These are phyloP conservation scores for Coluber constrictor DNA, from an alignment of 2,797 vertebrate species.

Conservation along the genomic window DNA sequence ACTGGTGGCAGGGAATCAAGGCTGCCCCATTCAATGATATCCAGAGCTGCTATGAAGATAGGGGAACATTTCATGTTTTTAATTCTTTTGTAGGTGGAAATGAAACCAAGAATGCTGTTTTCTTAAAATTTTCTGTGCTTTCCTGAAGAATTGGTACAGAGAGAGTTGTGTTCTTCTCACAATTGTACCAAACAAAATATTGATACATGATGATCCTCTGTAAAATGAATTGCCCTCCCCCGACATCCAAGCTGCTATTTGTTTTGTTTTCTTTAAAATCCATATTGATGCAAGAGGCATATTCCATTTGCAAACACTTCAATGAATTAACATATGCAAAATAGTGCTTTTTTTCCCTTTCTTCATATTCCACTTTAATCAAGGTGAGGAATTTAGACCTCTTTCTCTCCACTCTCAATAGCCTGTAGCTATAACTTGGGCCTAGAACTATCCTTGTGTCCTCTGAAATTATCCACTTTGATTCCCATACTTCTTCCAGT, in stretches of 20 bases:
- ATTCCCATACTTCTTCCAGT: not conserved
- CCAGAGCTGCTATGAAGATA: not conserved
- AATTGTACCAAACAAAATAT: conserved; percentile 8
- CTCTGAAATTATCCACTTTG: not conserved
- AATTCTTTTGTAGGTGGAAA: not conserved
- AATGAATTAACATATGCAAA: conserved; percentile 35
- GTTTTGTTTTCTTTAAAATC: not conserved
- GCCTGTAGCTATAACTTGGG: not conserved
- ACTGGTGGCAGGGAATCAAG: not conserved
- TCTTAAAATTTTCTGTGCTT: not conserved
- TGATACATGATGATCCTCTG: conserved; percentile 3
- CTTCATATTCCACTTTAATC: not conserved
- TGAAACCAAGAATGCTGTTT: not conserved
- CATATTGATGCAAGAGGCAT: not conserved
- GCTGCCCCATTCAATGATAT: not conserved
- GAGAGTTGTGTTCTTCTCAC: not conserved
- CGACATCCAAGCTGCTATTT: not conserved
- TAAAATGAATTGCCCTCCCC: not conserved
- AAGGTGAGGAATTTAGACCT: not conserved
- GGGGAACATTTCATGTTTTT: not conserved
- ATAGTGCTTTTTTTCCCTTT: not conserved
- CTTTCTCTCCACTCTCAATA: not conserved
- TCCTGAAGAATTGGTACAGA: not conserved
- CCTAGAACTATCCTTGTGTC: not conserved
- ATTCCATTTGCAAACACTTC: conserved; percentile 3